phyloP scores from a whole-genome alignment of 2,113 vertebrate species.

The Pholis gunnellus region DNA sequence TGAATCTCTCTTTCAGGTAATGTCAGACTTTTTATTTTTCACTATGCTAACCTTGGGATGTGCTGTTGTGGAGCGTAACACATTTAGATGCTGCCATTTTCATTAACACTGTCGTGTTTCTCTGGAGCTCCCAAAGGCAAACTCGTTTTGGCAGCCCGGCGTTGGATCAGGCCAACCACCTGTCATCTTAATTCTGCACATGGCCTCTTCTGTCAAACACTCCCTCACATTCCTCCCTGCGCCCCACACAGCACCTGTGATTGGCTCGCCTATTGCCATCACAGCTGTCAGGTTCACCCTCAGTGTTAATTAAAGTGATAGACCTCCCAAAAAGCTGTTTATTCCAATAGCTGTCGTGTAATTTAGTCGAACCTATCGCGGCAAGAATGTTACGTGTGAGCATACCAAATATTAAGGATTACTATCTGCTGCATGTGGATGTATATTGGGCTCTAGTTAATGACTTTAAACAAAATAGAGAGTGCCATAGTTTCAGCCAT shows the following conservation, averaged over 20 bases:
- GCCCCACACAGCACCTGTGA: slow-evolving; percentile 74
- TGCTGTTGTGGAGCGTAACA: slow-evolving; percentile 31
- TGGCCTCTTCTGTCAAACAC: slow-evolving; percentile 73
- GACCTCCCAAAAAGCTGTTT: slow-evolving; percentile 73
- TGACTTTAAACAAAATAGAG: background rate
- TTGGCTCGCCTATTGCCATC: slow-evolving; percentile 66
- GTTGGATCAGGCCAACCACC: slow-evolving; percentile 74
- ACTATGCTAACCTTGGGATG: slow-evolving; percentile 13
- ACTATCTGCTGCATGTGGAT: background rate
- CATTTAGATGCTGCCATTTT: slow-evolving; percentile 68
- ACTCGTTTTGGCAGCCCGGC: slow-evolving; percentile 71
- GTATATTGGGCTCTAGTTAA: background rate
- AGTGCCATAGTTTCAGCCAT: background rate
- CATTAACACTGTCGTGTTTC: slow-evolving; percentile 66
- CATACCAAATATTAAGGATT: slow-evolving; percentile 10
- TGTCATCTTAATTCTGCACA: slow-evolving; percentile 79
- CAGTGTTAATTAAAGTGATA: slow-evolving; percentile 77
- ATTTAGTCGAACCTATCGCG: slow-evolving; percentile 23
- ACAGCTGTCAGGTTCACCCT: slow-evolving; percentile 75
- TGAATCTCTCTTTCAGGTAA: slow-evolving; percentile 21
- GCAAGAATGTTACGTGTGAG: slow-evolving; percentile 25
- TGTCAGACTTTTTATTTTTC: slow-evolving; percentile 9
- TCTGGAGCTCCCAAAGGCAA: slow-evolving; percentile 58
- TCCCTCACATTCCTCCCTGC: slow-evolving; percentile 64
- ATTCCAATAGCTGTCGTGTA: slow-evolving; percentile 38